Conservation (phyloP, 2,888 invertebrate species). For the Papilio gigon region DNA sequence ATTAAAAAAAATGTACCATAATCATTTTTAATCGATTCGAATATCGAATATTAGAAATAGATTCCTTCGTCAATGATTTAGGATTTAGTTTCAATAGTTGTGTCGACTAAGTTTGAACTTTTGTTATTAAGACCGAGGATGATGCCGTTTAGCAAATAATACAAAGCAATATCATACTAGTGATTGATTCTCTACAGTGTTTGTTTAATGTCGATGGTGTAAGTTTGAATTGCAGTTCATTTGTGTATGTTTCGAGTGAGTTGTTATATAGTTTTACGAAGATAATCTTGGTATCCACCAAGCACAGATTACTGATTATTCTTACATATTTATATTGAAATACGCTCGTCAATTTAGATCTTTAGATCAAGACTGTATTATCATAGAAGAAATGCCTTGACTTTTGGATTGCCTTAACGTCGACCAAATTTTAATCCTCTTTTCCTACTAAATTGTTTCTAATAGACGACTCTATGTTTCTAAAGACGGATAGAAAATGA, state of each 20-base stretch:
- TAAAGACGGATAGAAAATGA: no score
- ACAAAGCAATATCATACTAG: slow-evolving; percentile 10
- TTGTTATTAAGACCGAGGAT: slow-evolving; percentile 11
- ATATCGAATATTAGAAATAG: not conserved
- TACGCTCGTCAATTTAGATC: no score
- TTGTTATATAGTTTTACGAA: not conserved
- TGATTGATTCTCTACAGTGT: not conserved
- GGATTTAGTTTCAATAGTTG: slow-evolving; percentile 7
- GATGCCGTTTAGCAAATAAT: not conserved
- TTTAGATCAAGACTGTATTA: no score
- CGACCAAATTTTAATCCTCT: no score
- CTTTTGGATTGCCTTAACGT: no score
- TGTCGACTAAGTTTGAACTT: not conserved
- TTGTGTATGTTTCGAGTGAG: not conserved
- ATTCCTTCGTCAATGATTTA: not conserved
- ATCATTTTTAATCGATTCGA: not conserved
- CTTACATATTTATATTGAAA: not conserved
- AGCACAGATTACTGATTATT: not conserved
- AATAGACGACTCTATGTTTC: no score
- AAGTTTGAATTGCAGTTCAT: not conserved
- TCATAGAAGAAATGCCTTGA: no score
- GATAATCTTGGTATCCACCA: not conserved
- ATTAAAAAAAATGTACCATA: not conserved
- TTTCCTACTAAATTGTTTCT: no score
- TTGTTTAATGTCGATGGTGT: not conserved